These are phyloP conservation scores for Archips crataeganus DNA, from an alignment of 2,888 invertebrate genomes.

Conservation along the genomic window DNA sequence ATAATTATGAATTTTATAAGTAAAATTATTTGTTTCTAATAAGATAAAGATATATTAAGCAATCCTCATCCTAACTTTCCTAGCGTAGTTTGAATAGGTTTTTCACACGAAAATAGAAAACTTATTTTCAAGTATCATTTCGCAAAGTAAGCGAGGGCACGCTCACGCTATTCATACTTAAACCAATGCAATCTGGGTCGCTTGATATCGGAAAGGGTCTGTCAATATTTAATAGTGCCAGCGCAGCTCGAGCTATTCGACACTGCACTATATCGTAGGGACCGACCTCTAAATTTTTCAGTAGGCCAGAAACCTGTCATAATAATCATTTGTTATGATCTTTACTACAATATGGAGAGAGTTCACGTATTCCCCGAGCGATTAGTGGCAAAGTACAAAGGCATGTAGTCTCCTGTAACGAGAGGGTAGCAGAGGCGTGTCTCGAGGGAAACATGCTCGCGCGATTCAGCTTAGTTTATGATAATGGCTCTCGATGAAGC, in stretches of 20 bases:
- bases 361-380: conserved; percentile 16
- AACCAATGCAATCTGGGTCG: conserved; percentile 35
- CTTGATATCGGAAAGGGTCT: conserved; percentile 31
- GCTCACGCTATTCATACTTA: conserved; percentile 23
- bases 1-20: no score
- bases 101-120: neutral
- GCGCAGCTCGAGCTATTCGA: conserved; percentile 15
- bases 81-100: neutral
- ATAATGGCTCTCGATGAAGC: conserved; percentile 20
- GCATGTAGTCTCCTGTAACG: conserved; percentile 42
- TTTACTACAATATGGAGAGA: neutral
- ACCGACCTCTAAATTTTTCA: conserved; percentile 21
- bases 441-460: conserved; percentile 16
- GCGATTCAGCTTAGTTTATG: conserved; percentile 20
- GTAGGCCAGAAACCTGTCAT: conserved; percentile 11
- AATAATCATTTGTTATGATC: conserved; percentile 20
- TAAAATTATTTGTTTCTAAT: neutral
- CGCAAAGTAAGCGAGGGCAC: conserved; percentile 10
- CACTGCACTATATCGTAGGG: conserved; percentile 19
- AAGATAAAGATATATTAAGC: neutral
- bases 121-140: conserved; percentile 2
- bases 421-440: conserved; percentile 24
- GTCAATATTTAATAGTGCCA: conserved; percentile 36
- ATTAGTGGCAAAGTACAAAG: conserved; percentile 48
- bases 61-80: neutral